A percentile compares a stretch with the other conserved stretches of the same genome.
phyloP scores from a whole-genome alignment of 1,140 invertebrate genomes.

The Pogonognathellus flavescens region DNA sequence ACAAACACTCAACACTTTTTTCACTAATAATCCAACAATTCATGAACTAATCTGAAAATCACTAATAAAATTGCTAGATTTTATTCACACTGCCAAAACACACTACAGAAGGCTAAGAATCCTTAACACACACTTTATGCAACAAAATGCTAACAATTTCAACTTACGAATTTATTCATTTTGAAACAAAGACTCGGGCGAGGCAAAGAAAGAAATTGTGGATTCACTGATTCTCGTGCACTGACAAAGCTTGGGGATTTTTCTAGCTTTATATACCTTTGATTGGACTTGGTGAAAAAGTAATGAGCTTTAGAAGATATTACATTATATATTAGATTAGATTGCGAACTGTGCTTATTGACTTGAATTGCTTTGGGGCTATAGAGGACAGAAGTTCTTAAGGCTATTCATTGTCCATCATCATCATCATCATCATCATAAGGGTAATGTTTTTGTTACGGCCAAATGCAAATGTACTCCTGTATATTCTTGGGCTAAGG shows the following conservation, averaged over 20 bases:
- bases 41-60: not conserved
- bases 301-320: constrained; percentile 12
- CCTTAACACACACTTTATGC: not conserved
- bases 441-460: too few species aligned
- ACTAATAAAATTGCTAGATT: not conserved
- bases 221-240: not conserved
- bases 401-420: not conserved
- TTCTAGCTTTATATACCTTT: constrained; percentile 24
- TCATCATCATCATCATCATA: too few species aligned
- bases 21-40: not conserved
- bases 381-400: constrained; percentile 16
- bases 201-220: not conserved
- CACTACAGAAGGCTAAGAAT: not conserved
- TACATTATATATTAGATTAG: constrained; percentile 25
- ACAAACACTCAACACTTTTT: not conserved
- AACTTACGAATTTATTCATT: constrained; percentile 28
- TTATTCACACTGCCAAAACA: not conserved
- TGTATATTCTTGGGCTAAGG: too few species aligned
- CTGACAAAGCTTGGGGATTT: constrained; percentile 20
- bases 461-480: too few species aligned
- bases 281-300: constrained; percentile 11
- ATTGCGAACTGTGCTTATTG: constrained; percentile 8
- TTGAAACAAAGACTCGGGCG: not conserved
- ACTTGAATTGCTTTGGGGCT: constrained; percentile 3
- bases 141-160: not conserved